Conservation (phyloP, 2,888 invertebrate genomes). For the Drosophila paranaensis region DNA sequence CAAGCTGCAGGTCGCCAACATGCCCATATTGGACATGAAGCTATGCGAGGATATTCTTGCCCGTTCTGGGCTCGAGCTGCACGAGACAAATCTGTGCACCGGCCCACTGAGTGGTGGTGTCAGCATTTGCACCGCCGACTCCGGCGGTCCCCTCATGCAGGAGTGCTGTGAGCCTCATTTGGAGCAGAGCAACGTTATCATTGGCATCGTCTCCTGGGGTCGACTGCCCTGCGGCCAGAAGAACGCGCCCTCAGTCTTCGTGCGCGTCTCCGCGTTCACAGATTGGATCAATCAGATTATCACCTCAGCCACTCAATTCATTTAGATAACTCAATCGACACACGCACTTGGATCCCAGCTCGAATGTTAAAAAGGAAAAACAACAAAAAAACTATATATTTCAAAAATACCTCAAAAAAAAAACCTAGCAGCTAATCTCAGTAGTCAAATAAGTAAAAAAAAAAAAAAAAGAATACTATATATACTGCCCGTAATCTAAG, state of each 20-base stretch:
- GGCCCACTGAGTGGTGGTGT: constrained; percentile 83
- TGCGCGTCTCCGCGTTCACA: constrained; percentile 85
- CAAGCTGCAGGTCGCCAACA: constrained; percentile 77
- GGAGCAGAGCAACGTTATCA: constrained; percentile 70
- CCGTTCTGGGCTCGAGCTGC: constrained; percentile 74
- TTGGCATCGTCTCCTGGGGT: constrained; percentile 86
- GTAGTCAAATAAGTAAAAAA: constrained; percentile 34
- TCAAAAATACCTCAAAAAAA: constrained; percentile 34
- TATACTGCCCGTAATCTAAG: constrained; percentile 48
- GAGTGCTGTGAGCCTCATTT: constrained; percentile 69
- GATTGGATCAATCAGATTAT: constrained; percentile 84
- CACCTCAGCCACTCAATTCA: constrained; percentile 66
- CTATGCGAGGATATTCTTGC: constrained; percentile 81
- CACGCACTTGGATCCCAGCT: constrained; percentile 39
- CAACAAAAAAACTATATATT: constrained; percentile 12
- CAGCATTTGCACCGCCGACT: constrained; percentile 83
- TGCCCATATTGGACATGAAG: constrained; percentile 80
- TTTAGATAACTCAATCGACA: constrained; percentile 45
- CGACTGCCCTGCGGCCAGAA: constrained; percentile 84
- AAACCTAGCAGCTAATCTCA: constrained; percentile 59
- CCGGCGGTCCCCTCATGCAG: constrained; percentile 83
- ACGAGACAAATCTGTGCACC: constrained; percentile 83
- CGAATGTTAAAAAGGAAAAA: constrained; percentile 57
- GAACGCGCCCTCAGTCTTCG: constrained; percentile 85
- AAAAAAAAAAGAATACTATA: neutral